Conservation (phyloP, 2,888 invertebrate species). For the Amblyjoppa fuscipennis region DNA sequence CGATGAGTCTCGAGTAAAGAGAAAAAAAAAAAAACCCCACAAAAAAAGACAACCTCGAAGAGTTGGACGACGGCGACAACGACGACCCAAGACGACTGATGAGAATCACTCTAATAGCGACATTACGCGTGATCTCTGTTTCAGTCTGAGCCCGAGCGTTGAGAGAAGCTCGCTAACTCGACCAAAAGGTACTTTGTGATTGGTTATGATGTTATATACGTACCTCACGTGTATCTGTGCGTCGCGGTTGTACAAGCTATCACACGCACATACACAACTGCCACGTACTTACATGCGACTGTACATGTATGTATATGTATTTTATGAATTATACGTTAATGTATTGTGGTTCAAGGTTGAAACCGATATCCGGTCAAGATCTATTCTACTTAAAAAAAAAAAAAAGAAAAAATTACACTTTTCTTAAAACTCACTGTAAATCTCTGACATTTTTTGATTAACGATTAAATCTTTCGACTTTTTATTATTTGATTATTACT, state of each 20-base stretch:
- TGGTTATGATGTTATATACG: conserved; percentile 82
- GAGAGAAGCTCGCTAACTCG: conserved; percentile 85
- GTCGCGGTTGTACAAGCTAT: conserved; percentile 50
- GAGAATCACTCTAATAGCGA: conserved; percentile 74
- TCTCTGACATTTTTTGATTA: neutral
- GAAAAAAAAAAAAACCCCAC: conserved; percentile 36
- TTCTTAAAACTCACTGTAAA: neutral
- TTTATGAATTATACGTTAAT: conserved; percentile 48
- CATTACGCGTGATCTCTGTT: conserved; percentile 85
- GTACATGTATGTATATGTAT: conserved; percentile 49
- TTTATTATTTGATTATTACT: neutral
- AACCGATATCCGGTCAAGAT: neutral
- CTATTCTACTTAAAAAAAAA: neutral
- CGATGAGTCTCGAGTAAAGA: conserved; percentile 3
- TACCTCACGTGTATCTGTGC: conserved; percentile 72
- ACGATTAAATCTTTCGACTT: neutral
- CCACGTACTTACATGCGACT: conserved; percentile 54
- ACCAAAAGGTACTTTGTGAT: conserved; percentile 85
- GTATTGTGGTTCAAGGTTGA: conserved; percentile 45
- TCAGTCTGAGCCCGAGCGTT: conserved; percentile 85
- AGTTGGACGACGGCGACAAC: conserved; percentile 40
- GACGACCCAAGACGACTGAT: conserved; percentile 61
- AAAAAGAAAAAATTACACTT: neutral
- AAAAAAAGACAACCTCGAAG: conserved; percentile 29
- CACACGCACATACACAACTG: conserved; percentile 40